Base-by-base conservation (phyloP, 2,797 vertebrate species). In the Synaphobranchus kaupii region DNA sequence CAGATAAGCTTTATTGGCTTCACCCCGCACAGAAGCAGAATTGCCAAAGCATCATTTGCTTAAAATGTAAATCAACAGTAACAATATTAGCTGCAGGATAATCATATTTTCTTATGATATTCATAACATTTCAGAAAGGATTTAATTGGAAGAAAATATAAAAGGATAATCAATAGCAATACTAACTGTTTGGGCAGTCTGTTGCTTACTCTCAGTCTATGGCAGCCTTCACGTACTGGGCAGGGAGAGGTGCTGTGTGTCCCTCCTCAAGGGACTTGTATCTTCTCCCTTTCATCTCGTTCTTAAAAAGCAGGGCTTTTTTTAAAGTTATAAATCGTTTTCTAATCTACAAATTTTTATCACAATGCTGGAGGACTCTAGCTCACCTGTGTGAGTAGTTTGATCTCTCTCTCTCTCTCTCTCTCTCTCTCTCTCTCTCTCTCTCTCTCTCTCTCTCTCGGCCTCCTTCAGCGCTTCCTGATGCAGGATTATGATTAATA, bases 61-160 rank as follows among this genome's bases (percentile, higher is more conserved):
- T 28, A n/a, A 68, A 68, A n/a, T 68, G n/a, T 68, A 68, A 68
- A 68, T 68, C 63, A 68, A n/a, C 63, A 68, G 63, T 68, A 68
- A 68, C n/a, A 10, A 25, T 68, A 28, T 68, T 28, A 68, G n/a
- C 63, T 28, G 63, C 63, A 68, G n/a, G n/a, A 58, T 58, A 28
- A 68, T n/a, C 25, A 68, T 28, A 68, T 68, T 68, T 68, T 68
- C 63, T 28, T 28, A 28, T 68, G 6, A 25, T 28, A 28, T 68
- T 68, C n/a, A 68, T 68, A 68, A 68, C 63, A 68, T 68, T 68
- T 68, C n/a, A n/a, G 63, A 68, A 68, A 68, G 8, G 63, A 28
- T 10, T n/a, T 39, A 39, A 39, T 39, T 39, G 39, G 39, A 39
- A 39, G 39, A 39, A 39, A 39, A 39, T 39, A 2, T 39, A 1